A percentile compares a stretch with the other conserved stretches of the same genome.
Evolutionary conservation across 2,113 vertebrate genomes (phyloP).

Genomic region (Protobothrops flavoviridis): DNA sequence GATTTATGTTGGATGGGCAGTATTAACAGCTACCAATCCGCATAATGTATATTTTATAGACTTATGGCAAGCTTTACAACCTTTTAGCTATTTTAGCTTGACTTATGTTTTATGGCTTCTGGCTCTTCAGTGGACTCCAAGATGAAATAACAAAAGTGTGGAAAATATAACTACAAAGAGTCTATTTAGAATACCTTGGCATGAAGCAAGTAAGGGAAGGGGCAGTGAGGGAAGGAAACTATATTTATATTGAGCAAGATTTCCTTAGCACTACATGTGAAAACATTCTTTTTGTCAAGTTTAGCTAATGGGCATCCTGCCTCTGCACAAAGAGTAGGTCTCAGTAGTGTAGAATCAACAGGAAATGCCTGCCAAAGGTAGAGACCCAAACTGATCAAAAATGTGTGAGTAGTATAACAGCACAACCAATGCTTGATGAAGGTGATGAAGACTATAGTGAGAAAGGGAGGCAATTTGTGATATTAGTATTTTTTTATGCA

Average conservation of each 20-base stretch:
- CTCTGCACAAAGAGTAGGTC: conserved; percentile 55
- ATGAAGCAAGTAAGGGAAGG: conserved; percentile 34
- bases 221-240: conserved; percentile 37
- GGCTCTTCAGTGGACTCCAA: conserved; percentile 43
- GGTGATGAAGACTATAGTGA: background rate
- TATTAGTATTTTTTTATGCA: conserved; percentile 39
- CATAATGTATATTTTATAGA: conserved; percentile 24
- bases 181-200: conserved; percentile 71
- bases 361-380: conserved; percentile 19
- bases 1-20: background rate
- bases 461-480: conserved; percentile 41
- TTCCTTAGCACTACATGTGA: conserved; percentile 63
- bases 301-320: conserved; percentile 28
- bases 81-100: conserved; percentile 63
- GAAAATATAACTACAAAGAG: conserved; percentile 59
- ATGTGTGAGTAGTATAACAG: conserved; percentile 28
- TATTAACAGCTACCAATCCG: conserved; percentile 27
- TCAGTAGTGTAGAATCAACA: conserved; percentile 45
- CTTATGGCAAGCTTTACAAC: conserved; percentile 42
- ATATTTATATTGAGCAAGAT: conserved; percentile 68
- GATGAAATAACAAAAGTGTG: conserved; percentile 49
- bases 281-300: conserved; percentile 58
- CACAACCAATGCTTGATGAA: conserved; percentile 16
- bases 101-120: conserved; percentile 59
- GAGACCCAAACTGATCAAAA: conserved; percentile 34